Percentiles rank a stretch among this genome's conserved stretches.
phyloP scores from a whole-genome alignment of 2,113 vertebrate species.

The Podarcis raffonei region DNA sequence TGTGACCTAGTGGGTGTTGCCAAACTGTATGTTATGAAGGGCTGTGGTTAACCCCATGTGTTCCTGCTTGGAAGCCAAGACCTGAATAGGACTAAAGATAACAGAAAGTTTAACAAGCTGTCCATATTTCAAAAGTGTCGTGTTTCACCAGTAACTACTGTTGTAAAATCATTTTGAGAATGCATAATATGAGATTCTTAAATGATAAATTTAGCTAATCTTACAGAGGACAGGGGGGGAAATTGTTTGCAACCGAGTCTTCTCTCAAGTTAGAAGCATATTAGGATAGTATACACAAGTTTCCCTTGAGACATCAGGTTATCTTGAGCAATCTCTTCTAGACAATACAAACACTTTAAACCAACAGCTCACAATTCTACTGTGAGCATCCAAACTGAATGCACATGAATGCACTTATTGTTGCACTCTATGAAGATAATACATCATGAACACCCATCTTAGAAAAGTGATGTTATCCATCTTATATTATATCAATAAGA shows the following conservation, averaged over 20 bases:
- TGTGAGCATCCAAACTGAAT: background rate
- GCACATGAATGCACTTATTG: background rate
- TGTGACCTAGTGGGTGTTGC: too few relatives aligned
- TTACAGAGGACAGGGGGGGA: background rate
- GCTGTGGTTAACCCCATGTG: too few relatives aligned
- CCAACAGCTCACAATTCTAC: background rate
- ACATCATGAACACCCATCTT: background rate
- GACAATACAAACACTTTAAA: background rate
- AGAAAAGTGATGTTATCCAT: conserved; percentile 4
- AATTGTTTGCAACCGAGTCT: background rate
- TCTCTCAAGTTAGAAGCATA: background rate
- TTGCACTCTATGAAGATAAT: background rate
- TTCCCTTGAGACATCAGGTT: background rate
- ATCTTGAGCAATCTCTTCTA: conserved; percentile 5
- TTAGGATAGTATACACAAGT: background rate
- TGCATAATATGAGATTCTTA: background rate
- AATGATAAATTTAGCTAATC: background rate
- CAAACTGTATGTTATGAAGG: too few relatives aligned
- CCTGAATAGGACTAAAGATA: background rate
- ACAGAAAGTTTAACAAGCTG: background rate
- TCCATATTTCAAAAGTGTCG: background rate
- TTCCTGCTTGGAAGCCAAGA: too few relatives aligned
- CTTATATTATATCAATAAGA: background rate
- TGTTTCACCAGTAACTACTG: background rate
- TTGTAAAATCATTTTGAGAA: background rate